Evolutionary conservation across 2,888 invertebrate genomes (phyloP), one percentile per base, ranked within the genome.

Genomic region (Ptilodon capucinus): DNA sequence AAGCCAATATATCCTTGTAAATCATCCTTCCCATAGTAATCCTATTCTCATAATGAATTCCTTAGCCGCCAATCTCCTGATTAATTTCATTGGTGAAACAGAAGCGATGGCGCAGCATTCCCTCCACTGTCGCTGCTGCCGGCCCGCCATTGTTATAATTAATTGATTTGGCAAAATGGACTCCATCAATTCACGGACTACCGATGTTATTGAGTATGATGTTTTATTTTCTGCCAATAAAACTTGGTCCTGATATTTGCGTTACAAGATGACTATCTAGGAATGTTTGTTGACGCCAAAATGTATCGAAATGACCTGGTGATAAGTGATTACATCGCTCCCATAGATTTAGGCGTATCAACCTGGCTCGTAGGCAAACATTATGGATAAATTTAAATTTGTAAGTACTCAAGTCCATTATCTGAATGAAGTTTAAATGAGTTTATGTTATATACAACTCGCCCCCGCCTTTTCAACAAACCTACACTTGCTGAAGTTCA

Each of bases 31-130:
- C 8, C 14, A 14, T 14, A 14, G 14, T 35, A 1, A 9, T 35
- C 34, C 14, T 17, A 9, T n/a, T 4, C n/a, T 4, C 2, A 8
- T 48, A 51, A 54, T 47, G 35, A 54, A 43, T 44, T 34, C 14
- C 7, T 28, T 38, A 19, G 25, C 28, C 32, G 8, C 18, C 40
- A 40, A 23, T 35, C 16, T 40, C 47, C 32, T 43, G 46, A 51
- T 54, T 36, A 42, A 40, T 55, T 48, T 51, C 32, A 46, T 46
- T 44, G 44, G 30, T 50, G 8, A 25, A 45, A 8, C 17, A 42
- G 44, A 58, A 50, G 45, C 32, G 35, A 48, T 43, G 6, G 18
- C 36, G 45, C 35, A 40, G 13, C 44, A 18, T 17, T 47, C 46
- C 34, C 32, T 46, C 14, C 42, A 25, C 9, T 40, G 28, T 23